Percentiles rank a stretch among this genome's conserved stretches.
phyloP scores from a whole-genome alignment of 37 sponge, comb jelly and placozoan species.

The Ephydatia muelleri region DNA sequence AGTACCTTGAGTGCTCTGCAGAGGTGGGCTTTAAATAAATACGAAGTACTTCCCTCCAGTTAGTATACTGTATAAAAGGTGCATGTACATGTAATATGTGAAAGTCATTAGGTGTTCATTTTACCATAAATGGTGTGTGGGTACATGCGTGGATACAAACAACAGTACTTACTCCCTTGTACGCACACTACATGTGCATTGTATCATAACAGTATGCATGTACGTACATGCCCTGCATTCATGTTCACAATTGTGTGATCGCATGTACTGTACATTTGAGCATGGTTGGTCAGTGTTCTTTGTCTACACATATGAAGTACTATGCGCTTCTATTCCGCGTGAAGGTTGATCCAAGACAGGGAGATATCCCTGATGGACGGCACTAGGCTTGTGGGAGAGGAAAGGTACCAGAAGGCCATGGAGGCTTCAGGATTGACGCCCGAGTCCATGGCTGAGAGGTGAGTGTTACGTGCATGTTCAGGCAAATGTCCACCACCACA shows the following conservation, averaged over 20 bases:
- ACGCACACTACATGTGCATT: too few relatives aligned
- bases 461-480: background rate
- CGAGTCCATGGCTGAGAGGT: slow-evolving; percentile 60
- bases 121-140: too few relatives aligned
- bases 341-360: slow-evolving; percentile 75
- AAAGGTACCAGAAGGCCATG: slow-evolving; percentile 35
- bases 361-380: slow-evolving; percentile 67
- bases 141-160: too few relatives aligned
- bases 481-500: background rate
- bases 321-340: too few relatives aligned
- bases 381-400: slow-evolving; percentile 43
- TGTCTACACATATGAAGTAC: background rate
- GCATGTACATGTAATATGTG: background rate
- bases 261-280: background rate
- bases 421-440: slow-evolving; percentile 31
- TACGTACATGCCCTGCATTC: too few relatives aligned
- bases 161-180: too few relatives aligned
- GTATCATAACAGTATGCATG: too few relatives aligned
- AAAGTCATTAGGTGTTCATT: background rate
- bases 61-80: background rate
- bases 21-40: slow-evolving; percentile 35
- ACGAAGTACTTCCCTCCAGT: background rate
- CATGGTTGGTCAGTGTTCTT: background rate
- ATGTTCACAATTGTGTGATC: too few relatives aligned
- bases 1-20: slow-evolving; percentile 75